Percentiles rank a stretch among this genome's conserved stretches.
These are phyloP conservation scores for Sinopyrophorus schimmeli DNA, from an alignment of 2,888 invertebrate genomes.

Conservation along the genomic window DNA sequence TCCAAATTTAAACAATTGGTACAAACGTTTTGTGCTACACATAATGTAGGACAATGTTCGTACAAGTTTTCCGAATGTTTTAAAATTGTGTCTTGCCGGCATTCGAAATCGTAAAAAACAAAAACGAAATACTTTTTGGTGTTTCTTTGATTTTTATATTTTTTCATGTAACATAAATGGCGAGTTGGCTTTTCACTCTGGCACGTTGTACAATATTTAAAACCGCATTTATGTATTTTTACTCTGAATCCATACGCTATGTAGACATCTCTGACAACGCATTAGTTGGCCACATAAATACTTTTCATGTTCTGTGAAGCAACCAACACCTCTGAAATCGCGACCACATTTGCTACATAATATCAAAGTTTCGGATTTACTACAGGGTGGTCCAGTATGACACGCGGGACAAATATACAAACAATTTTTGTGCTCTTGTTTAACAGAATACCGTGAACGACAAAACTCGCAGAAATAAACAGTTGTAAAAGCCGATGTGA, in stretches of 20 bases:
- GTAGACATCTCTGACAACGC: constrained; percentile 1
- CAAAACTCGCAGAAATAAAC: constrained; percentile 1
- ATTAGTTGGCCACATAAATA: neutral
- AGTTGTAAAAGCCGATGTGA: neutral
- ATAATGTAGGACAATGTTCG: constrained; percentile 8
- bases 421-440: neutral
- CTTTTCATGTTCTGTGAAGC: neutral
- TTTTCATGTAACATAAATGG: constrained; percentile 6
- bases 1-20: neutral
- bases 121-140: neutral
- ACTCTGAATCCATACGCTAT: constrained; percentile 1
- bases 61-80: neutral
- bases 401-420: constrained; percentile 5
- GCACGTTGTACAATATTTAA: neutral
- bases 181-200: neutral
- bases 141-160: neutral
- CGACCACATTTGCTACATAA: neutral
- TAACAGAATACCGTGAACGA: neutral
- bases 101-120: constrained; percentile 8
- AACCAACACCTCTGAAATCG: neutral
- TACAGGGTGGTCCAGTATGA: neutral
- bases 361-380: neutral
- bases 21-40: constrained; percentile 4
- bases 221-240: constrained; percentile 1
- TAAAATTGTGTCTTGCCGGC: neutral